phyloP scores from a whole-genome alignment of 2,797 vertebrate species.

The Anabacerthia variegaticeps region DNA sequence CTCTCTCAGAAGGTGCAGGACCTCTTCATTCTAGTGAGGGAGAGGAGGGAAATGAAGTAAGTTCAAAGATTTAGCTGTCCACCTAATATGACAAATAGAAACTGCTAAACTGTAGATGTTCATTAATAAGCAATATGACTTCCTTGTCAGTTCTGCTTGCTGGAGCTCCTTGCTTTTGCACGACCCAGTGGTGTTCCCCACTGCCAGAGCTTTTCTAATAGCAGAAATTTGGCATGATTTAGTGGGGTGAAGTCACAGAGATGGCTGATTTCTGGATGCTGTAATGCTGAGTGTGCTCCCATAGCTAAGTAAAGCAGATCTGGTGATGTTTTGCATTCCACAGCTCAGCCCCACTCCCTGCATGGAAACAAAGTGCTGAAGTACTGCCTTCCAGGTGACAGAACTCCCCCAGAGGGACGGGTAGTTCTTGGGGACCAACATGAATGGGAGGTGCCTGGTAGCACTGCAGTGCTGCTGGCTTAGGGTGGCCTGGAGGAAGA shows the following conservation, averaged over 20 bases:
- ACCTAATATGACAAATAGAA: not conserved
- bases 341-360: not conserved
- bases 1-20: not conserved
- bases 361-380: not conserved
- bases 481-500: not conserved
- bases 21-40: not conserved
- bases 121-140: not conserved
- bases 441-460: not conserved
- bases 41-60: not conserved
- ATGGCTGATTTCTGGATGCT: not conserved
- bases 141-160: not conserved
- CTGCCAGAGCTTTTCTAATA: not conserved
- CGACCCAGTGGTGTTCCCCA: not conserved
- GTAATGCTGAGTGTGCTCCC: not conserved
- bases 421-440: not conserved
- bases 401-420: not conserved
- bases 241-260: not conserved
- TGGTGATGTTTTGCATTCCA: not conserved
- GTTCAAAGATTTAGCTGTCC: not conserved
- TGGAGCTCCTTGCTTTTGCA: not conserved
- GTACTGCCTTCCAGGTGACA: not conserved
- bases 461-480: fast-evolving
- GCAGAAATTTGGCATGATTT: not conserved
- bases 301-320: not conserved
- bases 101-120: not conserved